A percentile compares a stretch with the other conserved stretches of the same genome.
These are phyloP conservation scores for Dasyurus viverrinus DNA, from an alignment of 2,113 vertebrate genomes.

Conservation along the genomic window DNA sequence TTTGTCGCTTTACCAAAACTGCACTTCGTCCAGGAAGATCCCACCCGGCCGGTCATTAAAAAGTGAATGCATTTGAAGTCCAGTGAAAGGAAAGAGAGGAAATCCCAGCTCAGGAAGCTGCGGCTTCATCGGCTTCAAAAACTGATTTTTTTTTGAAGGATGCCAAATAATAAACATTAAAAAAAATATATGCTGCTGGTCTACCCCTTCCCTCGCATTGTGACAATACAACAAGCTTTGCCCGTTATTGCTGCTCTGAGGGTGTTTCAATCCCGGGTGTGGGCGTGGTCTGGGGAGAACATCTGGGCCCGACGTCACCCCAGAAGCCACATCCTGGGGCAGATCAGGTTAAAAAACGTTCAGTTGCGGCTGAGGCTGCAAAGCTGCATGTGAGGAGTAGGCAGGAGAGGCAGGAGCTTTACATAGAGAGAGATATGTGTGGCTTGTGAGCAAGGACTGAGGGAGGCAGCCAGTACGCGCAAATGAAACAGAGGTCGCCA, in stretches of 20 bases:
- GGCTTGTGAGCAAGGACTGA: slow-evolving; percentile 44
- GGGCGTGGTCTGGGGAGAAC: slow-evolving; percentile 82
- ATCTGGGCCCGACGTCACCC: slow-evolving; percentile 86
- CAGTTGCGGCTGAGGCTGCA: slow-evolving; percentile 58
- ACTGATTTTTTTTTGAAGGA: neutral
- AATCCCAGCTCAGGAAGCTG: slow-evolving; percentile 64
- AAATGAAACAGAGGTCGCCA: slow-evolving; percentile 16
- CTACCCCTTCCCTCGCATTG: slow-evolving; percentile 74
- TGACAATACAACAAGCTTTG: slow-evolving; percentile 75
- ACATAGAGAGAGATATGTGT: neutral
- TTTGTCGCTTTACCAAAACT: slow-evolving; percentile 76
- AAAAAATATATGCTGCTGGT: neutral
- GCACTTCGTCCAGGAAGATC: slow-evolving; percentile 75
- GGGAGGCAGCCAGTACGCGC: slow-evolving; percentile 47
- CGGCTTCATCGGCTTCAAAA: slow-evolving; percentile 36
- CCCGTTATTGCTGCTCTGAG: slow-evolving; percentile 77
- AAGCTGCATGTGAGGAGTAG: slow-evolving; percentile 58
- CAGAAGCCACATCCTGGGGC: slow-evolving; percentile 79
- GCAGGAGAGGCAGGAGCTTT: slow-evolving; percentile 47
- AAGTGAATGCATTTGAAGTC: slow-evolving; percentile 68
- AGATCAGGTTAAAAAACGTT: slow-evolving; percentile 73
- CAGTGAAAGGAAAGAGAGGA: slow-evolving; percentile 7
- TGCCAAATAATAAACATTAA: slow-evolving; percentile 49
- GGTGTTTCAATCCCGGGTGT: slow-evolving; percentile 77
- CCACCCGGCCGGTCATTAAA: slow-evolving; percentile 73